Conservation (phyloP, 2,797 vertebrate genomes). For the Liparis tanakae region DNA sequence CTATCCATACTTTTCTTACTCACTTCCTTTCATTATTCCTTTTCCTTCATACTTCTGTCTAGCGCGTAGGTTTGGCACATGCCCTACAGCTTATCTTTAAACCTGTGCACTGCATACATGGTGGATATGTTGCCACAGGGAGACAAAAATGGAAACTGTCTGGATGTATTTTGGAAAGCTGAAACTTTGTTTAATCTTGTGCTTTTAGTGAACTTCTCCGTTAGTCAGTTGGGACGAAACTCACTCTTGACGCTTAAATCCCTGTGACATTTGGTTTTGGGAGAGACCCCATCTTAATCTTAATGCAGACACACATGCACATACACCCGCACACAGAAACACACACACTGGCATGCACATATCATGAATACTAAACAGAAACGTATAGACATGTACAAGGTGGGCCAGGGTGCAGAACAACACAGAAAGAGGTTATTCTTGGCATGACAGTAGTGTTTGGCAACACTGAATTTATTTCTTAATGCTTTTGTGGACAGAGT, state of each 20-base stretch:
- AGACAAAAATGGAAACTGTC: conserved; percentile 58
- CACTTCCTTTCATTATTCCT: conserved; percentile 5
- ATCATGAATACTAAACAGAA: conserved; percentile 68
- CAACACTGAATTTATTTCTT: conserved; percentile 48
- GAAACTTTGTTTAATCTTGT: conserved; percentile 75
- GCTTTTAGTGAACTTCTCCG: conserved; percentile 74
- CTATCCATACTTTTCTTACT: conserved; percentile 14
- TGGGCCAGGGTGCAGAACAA: conserved; percentile 73
- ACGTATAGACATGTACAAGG: conserved; percentile 52
- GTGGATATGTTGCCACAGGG: conserved; percentile 67
- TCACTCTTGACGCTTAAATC: conserved; percentile 72
- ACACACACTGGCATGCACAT: conserved; percentile 46
- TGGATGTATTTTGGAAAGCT: conserved; percentile 69
- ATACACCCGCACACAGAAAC: conserved; percentile 16
- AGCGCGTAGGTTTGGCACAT: conserved; percentile 56
- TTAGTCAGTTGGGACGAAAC: conserved; percentile 72
- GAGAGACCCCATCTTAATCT: conserved; percentile 64
- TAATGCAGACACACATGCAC: conserved; percentile 51
- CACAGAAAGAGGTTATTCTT: conserved; percentile 74
- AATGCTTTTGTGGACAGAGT: conserved; percentile 53
- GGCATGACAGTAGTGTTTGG: conserved; percentile 60
- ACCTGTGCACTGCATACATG: conserved; percentile 41
- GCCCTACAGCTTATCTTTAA: conserved; percentile 76
- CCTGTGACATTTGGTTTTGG: conserved; percentile 76
- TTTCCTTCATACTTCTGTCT: conserved; percentile 20